Base-by-base conservation (phyloP, 2,888 invertebrate genomes). In the Slavum lentiscoides region DNA sequence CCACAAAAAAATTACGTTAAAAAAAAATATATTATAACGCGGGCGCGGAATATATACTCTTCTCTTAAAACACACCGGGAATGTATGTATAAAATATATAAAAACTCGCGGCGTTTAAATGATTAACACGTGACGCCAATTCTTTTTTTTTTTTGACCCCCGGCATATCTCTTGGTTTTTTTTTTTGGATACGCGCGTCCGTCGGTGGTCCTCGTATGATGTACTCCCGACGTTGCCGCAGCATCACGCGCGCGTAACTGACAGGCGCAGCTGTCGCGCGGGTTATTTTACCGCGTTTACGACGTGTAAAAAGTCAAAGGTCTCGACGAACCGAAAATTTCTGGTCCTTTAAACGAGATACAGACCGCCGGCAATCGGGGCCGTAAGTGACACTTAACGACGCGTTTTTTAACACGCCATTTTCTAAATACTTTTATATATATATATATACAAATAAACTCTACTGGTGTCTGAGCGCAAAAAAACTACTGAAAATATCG, bases 41-140 rank as follows among this genome's bases (percentile, higher is more conserved):
- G 23, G 13, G 9, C 13, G 21, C 39, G 15, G 43, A 13, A 67
- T 11, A 43, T 53, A 68, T 49, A 30, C 19, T n/a, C 43, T 6
- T 43, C 43, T 43, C 11, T 11, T 19, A 55, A 30, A 53, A 69
- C 53, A 69, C 21, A 23, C 21, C 43, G 72, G 37, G 49, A 30
- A 4, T 30, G 4, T 30, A 30, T 30, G 4, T n/a, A n/a, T n/a
- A 55, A 58, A 74, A 66, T 59, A 58, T 21, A 64, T 23, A 74
- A 61, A 76, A 61, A 76, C 61, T 30, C 30, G 30, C 43, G 7
- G 43, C 74, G 74, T 80, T 80, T 80, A 80, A 80, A 80, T 64
- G 77, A 64, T 80, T 70, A 80, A 80, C 77, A 80, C 77, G 70
- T 80, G 77, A 77, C 69, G 62, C 37, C 53, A 30, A 66, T 67